These are phyloP conservation scores for Eulemur rubriventer DNA, from an alignment of 2,797 vertebrate species.

Conservation along the genomic window DNA sequence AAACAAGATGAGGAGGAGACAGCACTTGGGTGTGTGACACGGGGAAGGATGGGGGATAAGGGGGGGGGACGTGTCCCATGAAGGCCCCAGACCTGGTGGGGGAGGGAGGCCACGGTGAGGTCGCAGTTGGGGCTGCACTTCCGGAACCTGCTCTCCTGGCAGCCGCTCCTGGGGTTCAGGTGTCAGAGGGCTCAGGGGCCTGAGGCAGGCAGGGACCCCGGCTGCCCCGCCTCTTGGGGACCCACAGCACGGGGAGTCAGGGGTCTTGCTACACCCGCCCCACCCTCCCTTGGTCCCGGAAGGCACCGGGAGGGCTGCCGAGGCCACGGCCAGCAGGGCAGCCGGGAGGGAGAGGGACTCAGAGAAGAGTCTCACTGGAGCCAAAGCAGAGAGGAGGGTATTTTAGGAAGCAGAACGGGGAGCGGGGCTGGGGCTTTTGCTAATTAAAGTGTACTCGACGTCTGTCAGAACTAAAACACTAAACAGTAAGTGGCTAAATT, in stretches of 20 bases:
- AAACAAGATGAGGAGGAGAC: neutral
- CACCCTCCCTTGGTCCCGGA: neutral
- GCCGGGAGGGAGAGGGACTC: neutral
- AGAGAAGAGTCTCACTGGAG: neutral
- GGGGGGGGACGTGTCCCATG: fast-evolving
- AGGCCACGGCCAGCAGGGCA: neutral
- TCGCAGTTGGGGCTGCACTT: fast-evolving
- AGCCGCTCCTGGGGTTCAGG: neutral
- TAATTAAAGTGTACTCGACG: neutral
- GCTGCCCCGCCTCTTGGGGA: neutral
- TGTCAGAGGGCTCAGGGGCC: neutral
- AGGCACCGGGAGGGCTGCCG: neutral
- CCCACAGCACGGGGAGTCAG: fast-evolving
- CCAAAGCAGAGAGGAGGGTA: neutral
- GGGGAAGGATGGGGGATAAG: neutral
- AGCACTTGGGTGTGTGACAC: too few relatives aligned
- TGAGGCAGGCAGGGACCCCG: fast-evolving
- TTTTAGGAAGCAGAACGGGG: neutral
- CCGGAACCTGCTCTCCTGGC: neutral
- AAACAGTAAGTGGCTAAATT: neutral
- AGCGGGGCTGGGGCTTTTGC: neutral
- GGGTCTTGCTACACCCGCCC: neutral
- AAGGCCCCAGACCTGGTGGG: fast-evolving
- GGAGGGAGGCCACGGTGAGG: neutral
- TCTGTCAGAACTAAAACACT: neutral